Base-by-base conservation (phyloP, 2,888 invertebrate genomes). In the Alsophila aescularia region DNA sequence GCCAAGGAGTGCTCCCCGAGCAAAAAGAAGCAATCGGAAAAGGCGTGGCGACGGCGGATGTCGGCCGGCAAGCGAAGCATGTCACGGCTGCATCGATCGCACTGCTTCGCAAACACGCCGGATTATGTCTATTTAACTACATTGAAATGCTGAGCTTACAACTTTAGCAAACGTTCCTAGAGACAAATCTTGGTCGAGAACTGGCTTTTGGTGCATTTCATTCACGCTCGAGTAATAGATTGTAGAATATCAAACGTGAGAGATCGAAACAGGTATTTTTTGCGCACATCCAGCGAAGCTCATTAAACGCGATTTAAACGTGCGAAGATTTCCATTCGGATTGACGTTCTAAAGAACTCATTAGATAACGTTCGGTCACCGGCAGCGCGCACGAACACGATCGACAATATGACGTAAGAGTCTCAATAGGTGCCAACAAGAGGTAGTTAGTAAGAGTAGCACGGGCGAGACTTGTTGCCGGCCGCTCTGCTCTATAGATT, bases 341-440 rank as follows among this genome's bases (percentile, higher is more conserved):
- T 78, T 76, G 77, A 75, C 72, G 73, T 73, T 72, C 66, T 75
- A 77, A 75, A 79, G 79, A 81, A 72, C 77, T 81, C 81, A 80
- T 83, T 83, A 84, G 79, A 79, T 75, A 72, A 72, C 69, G 75
- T 73, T 76, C 73, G 74, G 72, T 73, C 18, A 37, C 37, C 54
- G 37, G 39, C 36, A 70, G 70, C 66, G 65, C 71, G 32, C 29
- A 5, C 27, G 64, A 62, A n/a, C 60, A 70, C 69, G 72, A 75
- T 79, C 67, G 74, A 69, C 75, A 72, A 71, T 75, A 76, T 84
- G 83, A 85, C 83, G 85, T 78, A 81, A 84, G 75, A 66, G 63
- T 69, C 70, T 79, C 73, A 79, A 82, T 83, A 83, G 80, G 80
- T 82, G 85, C 76, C 84, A 86, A 87, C 83, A 79, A 87, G 85